A percentile compares a stretch with the other conserved stretches of the same genome.
These are phyloP conservation scores for Drosophila rhopaloa DNA, from an alignment of 1,140 invertebrate genomes.

Conservation along the genomic window DNA sequence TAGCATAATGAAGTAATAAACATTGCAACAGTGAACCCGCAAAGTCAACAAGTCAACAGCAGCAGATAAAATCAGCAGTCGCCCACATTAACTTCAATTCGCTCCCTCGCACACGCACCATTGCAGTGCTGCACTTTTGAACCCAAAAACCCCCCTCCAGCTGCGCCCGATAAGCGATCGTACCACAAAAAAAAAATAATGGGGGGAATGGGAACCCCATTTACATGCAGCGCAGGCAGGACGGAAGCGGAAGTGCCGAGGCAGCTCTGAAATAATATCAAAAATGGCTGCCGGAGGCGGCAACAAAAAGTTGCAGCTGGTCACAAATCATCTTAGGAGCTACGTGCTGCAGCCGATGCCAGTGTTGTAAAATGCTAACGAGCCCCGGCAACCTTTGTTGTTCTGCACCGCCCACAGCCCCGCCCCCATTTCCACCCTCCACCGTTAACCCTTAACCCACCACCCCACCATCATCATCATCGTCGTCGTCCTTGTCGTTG, in stretches of 20 bases:
- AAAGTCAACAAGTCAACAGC: slow-evolving; percentile 80
- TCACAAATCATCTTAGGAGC: slow-evolving; percentile 75
- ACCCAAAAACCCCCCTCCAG: background rate
- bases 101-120: slow-evolving; percentile 16
- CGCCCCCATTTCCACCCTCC: background rate
- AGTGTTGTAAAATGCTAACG: slow-evolving; percentile 82
- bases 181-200: slow-evolving; percentile 9
- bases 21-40: slow-evolving; percentile 72
- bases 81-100: slow-evolving; percentile 58
- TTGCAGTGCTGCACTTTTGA: background rate
- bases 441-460: background rate
- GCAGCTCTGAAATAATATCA: slow-evolving; percentile 78
- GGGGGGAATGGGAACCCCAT: slow-evolving; percentile 41
- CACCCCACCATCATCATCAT: background rate
- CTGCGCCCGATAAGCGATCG: slow-evolving; percentile 68
- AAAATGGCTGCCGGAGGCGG: slow-evolving; percentile 79
- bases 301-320: slow-evolving; percentile 78
- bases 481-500: slow-evolving; percentile 30
- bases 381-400: slow-evolving; percentile 76
- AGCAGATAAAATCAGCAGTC: slow-evolving; percentile 77
- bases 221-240: slow-evolving; percentile 72
- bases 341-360: slow-evolving; percentile 68
- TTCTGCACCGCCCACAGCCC: background rate
- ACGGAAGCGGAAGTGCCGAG: slow-evolving; percentile 75
- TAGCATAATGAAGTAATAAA: slow-evolving; percentile 82